A percentile compares a stretch with the other conserved stretches of the same genome.
Conservation (phyloP, 1,140 invertebrate species). For the Paraescarpia echinospica region DNA sequence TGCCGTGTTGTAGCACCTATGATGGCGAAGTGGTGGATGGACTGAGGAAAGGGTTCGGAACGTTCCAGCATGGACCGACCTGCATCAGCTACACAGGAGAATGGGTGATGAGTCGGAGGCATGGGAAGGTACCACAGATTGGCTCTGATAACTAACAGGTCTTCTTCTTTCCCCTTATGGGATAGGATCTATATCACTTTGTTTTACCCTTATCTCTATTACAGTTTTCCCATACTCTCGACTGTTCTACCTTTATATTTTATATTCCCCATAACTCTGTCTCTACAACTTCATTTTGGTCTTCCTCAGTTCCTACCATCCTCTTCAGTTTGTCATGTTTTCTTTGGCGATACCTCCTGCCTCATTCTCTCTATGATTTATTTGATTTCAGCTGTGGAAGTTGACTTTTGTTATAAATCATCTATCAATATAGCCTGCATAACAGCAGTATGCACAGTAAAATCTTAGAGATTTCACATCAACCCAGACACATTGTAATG, state of each 20-base stretch:
- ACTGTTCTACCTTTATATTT: too few species aligned
- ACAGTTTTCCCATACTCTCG: not conserved
- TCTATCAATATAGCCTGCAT: not conserved
- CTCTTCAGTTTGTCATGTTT: too few species aligned
- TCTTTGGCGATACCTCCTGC: too few species aligned
- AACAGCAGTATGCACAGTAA: not conserved
- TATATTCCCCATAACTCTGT: too few species aligned
- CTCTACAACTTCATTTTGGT: too few species aligned
- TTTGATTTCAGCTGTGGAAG: not conserved
- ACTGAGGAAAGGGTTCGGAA: conserved; percentile 54
- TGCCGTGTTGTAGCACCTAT: conserved; percentile 45
- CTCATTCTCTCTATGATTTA: not conserved
- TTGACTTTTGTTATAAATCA: not conserved
- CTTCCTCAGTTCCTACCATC: too few species aligned
- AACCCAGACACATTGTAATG: not conserved
- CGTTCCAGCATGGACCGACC: conserved; percentile 42
- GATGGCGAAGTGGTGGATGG: conserved; percentile 56
- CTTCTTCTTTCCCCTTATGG: too few species aligned
- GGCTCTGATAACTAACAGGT: not conserved
- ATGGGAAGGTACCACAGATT: conserved; percentile 50
- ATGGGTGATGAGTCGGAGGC: conserved; percentile 52
- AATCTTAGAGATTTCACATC: not conserved
- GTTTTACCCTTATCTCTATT: not conserved
- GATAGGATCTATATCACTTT: not conserved
- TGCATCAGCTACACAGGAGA: conserved; percentile 52